Evolutionary conservation across 2,797 vertebrate species (phyloP).

Genomic region (Malurus leucopterus): DNA sequence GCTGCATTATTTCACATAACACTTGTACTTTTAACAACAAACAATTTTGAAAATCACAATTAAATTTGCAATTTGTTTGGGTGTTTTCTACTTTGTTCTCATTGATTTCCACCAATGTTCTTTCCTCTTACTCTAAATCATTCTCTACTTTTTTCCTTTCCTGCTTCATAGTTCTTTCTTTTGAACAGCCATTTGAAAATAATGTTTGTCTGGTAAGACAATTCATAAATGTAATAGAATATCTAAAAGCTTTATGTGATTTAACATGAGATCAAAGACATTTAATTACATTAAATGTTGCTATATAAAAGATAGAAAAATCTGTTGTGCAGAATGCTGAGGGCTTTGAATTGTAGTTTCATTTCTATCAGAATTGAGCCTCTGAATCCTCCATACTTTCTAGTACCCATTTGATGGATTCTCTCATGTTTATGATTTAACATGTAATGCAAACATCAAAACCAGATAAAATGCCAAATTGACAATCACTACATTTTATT

Average conservation of each 20-base stretch:
- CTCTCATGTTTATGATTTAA: background rate
- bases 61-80: background rate
- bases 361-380: background rate
- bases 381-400: background rate
- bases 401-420: background rate
- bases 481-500: background rate
- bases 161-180: background rate
- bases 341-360: background rate
- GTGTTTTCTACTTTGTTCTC: background rate
- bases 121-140: background rate
- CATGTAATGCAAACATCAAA: background rate
- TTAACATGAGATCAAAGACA: background rate
- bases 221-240: background rate
- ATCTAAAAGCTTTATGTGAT: background rate
- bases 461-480: background rate
- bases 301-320: background rate
- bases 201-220: background rate
- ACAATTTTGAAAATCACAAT: background rate
- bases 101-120: background rate
- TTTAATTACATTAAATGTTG: background rate
- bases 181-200: background rate
- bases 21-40: background rate
- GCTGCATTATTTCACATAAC: background rate
- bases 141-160: background rate
- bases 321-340: background rate